Evolutionary conservation across 2,113 vertebrate species (phyloP), one percentile per base, ranked within the genome.

Genomic region (Henicopernis longicauda): DNA sequence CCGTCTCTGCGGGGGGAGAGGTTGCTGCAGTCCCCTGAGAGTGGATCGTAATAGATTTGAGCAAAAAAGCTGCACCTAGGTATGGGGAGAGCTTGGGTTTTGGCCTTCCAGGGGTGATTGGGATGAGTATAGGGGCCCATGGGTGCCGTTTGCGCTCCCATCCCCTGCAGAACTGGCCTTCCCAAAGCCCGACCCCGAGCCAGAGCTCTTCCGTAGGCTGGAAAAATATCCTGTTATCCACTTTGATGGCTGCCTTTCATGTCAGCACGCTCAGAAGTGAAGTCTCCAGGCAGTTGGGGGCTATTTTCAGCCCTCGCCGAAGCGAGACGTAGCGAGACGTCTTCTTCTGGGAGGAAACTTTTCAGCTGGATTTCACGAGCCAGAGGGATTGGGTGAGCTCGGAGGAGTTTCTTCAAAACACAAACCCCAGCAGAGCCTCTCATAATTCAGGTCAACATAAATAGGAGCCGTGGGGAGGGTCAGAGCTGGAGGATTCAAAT

Each of bases 31-130:
- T 40, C 25, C 42, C 20, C 34, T 13, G 47, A 13, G 42, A 32
- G 36, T 0, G 1, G 25, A 20, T 49, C 3, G 0, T 16, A 13
- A 11, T 2, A 65, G 27, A 40, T 55, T 32, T 55, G 58, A 71
- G 58, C 3, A 16, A 25, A 76, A 34, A 77, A 54, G 14, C 13
- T 32, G 12, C 19, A 13, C 22, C 10, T 22, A 2, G 20, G 14
- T 3, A 8, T 9, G 20, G 23, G 55, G 67, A 11, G 8, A 29
- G 3, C 16, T 61, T 16, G 5, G n/a, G 0, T 26, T 78, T 70
- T 71, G 58, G 22, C 23, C 61, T 71, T 25, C 38, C 21, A 15
- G 11, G 16, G 22, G 61, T 25, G 21, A 12, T 6, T 3, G 2
- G 27, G 50, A 32, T 27, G 62, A 44, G 38, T 10, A 4, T 9